Evolutionary conservation across 2,113 vertebrate species (phyloP), one percentile per base, ranked within the genome.

Genomic region (Peromyscus californicus): DNA sequence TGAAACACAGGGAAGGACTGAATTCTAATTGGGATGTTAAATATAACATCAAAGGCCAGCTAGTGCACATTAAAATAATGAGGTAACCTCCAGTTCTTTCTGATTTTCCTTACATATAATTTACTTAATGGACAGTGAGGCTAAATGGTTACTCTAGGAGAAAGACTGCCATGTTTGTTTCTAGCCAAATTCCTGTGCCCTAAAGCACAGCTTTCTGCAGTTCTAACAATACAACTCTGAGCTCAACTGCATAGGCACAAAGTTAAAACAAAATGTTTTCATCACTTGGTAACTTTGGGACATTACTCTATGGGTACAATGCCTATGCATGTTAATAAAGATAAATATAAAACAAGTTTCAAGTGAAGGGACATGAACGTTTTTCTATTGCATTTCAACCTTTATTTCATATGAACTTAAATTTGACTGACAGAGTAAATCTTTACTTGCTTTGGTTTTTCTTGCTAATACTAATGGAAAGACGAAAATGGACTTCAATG

Each of bases 41-140:
- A 48, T 42, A 51, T 70, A 95, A 67, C 70, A 96, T 22, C 74
- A 48, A 91, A 97, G 96, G 97, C 57, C 82, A 96, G 13, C 93
- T 93, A 93, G 91, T 67, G 85, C 54, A 61, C 79, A 72, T 84
- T 96, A 91, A 79, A 92, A 95, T 88, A 97, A 86, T 70, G 45
- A 96, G 57, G 29, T 80, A 88, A 93, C 22, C 79, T 91, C 22
- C 94, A 96, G 80, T 57, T 89, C 86, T 75, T 88, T 45, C 24
- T 90, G 42, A n/a, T 48, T 95, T 91, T 96, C 90, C 57, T 72
- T 82, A 87, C 10, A 76, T 79, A 89, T 1, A 83, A 95, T 95
- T 86, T 95, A 90, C 22, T 95, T 89, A 97, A 72, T 57, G 42
- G 24, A 57, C 3, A 24, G 31, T 42, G 31, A 95, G 9, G 29